Conservation (phyloP, 2,888 invertebrate genomes). For the Melangyna quadrimaculata region DNA sequence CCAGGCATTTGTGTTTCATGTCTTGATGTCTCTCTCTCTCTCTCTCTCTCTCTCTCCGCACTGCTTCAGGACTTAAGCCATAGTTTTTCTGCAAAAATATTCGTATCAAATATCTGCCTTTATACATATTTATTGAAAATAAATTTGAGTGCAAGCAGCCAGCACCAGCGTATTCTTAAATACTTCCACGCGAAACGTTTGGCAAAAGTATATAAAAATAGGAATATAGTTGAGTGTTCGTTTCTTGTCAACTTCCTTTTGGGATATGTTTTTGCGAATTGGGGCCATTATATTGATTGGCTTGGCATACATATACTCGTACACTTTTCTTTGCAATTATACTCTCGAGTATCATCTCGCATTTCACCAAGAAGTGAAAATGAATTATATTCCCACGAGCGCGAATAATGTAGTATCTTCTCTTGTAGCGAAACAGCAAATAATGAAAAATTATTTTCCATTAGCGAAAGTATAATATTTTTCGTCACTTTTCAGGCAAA, state of each 20-base stretch:
- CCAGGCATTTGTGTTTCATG: conserved; percentile 23
- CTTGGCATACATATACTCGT: conserved; percentile 1
- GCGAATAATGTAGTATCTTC: not conserved
- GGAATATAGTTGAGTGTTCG: conserved; percentile 5
- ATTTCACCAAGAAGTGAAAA: conserved; percentile 34
- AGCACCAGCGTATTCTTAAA: not conserved
- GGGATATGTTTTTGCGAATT: conserved; percentile 53
- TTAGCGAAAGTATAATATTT: conserved; percentile 31
- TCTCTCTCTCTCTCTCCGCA: not conserved
- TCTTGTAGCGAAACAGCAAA: not conserved
- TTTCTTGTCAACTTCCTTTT: conserved; percentile 23
- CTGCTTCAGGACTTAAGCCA: not conserved
- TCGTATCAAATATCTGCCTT: conserved; percentile 31
- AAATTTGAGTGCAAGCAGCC: not conserved
- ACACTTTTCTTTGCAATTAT: conserved; percentile 9
- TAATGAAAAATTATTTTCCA: conserved; percentile 62
- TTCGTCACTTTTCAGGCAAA: conserved; percentile 31
- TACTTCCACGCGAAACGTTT: not conserved
- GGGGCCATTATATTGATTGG: conserved; percentile 68
- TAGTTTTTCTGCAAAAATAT: not conserved
- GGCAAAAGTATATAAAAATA: not conserved
- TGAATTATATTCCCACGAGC: conserved; percentile 14
- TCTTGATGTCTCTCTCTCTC: no score
- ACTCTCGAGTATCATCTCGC: conserved; percentile 12
- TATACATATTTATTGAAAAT: not conserved